Conservation (phyloP, 2,888 invertebrate genomes). For the Eremobia ochroleuca region DNA sequence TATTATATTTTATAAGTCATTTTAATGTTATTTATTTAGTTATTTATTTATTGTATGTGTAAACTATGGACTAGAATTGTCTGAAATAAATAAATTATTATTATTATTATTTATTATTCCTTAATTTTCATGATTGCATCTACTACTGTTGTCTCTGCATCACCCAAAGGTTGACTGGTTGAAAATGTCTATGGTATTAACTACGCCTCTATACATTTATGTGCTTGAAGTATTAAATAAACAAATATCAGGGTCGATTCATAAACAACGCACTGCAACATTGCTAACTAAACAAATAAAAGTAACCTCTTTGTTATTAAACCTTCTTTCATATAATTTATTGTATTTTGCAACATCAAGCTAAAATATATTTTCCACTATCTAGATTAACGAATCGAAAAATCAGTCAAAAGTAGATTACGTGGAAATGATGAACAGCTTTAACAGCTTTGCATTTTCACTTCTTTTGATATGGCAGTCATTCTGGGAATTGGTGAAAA, state of each 20-base stretch:
- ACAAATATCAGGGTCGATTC: background rate
- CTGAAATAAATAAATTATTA: too few species aligned
- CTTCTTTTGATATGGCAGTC: background rate
- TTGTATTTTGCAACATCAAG: background rate
- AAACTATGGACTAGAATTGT: too few species aligned
- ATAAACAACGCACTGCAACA: background rate
- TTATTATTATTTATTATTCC: too few species aligned
- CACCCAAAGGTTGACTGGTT: too few species aligned
- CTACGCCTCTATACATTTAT: too few species aligned
- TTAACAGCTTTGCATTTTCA: slow-evolving; percentile 29
- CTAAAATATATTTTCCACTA: background rate
- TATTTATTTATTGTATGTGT: too few species aligned
- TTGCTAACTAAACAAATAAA: background rate
- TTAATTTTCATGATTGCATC: too few species aligned
- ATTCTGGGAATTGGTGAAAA: slow-evolving; percentile 6
- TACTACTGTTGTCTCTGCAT: too few species aligned
- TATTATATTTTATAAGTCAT: too few species aligned
- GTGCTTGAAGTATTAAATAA: too few species aligned
- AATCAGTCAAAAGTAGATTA: slow-evolving; percentile 49
- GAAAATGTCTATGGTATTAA: too few species aligned
- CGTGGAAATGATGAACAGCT: slow-evolving; percentile 46
- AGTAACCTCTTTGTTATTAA: background rate
- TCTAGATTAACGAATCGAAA: slow-evolving; percentile 30
- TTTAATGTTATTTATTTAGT: too few species aligned
- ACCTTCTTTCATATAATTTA: background rate